phyloP scores from a whole-genome alignment of 2,113 vertebrate species.

The Hippocampus zosterae region DNA sequence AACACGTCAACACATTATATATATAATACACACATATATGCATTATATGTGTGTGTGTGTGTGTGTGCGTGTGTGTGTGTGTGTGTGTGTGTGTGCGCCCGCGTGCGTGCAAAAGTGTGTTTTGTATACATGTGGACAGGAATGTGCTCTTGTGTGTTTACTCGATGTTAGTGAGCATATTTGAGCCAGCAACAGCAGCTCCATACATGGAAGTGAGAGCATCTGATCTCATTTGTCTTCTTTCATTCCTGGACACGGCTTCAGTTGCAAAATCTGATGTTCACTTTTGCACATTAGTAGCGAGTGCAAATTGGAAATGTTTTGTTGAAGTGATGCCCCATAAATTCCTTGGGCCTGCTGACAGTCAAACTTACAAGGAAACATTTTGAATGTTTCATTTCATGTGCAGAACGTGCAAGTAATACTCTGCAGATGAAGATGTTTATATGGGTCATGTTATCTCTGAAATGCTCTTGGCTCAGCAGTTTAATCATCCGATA shows the following conservation, averaged over 20 bases:
- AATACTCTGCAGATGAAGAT: conserved; percentile 4
- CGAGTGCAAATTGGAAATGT: background rate
- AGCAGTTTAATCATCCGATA: background rate
- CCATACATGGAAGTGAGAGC: conserved; percentile 32
- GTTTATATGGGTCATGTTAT: conserved; percentile 36
- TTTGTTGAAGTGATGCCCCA: background rate
- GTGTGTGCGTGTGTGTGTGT: no score
- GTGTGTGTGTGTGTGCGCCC: no score
- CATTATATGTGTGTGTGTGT: no score
- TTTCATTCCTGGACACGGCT: background rate
- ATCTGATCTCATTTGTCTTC: background rate
- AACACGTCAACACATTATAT: background rate
- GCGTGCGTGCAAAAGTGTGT: background rate
- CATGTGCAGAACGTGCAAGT: background rate
- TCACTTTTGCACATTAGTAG: background rate
- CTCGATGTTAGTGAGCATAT: background rate
- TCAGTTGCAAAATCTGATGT: background rate
- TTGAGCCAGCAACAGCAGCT: background rate
- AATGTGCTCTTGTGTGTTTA: conserved; percentile 22
- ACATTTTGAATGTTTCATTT: background rate
- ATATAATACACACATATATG: no score
- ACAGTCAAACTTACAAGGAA: conserved; percentile 4
- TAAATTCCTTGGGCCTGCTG: conserved; percentile 1
- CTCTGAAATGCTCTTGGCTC: background rate
- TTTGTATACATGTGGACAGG: background rate